phyloP scores from a whole-genome alignment of 2,888 invertebrate species.

The Sphaeridia pumilis region DNA sequence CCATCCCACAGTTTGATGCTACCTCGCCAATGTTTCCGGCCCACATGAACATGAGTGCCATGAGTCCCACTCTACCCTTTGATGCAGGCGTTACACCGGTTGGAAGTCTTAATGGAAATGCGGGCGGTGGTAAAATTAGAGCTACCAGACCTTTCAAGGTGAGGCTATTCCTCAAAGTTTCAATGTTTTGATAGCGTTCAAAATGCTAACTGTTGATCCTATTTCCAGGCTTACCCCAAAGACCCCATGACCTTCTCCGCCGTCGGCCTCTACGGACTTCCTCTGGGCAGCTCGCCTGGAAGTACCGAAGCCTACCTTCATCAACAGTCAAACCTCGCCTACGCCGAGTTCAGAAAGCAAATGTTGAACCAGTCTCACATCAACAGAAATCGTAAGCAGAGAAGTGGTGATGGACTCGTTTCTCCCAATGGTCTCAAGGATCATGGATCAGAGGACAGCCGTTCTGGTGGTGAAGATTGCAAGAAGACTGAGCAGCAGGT shows the following conservation, averaged over 20 bases:
- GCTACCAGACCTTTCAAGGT: constrained; percentile 35
- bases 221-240: constrained; percentile 57
- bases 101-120: constrained; percentile 15
- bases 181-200: too few relatives aligned
- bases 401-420: constrained; percentile 1
- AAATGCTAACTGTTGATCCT: too few relatives aligned
- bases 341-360: constrained; percentile 56
- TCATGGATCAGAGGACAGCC: constrained; percentile 31
- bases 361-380: constrained; percentile 55
- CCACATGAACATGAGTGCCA: constrained; percentile 18
- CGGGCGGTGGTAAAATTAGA: constrained; percentile 19
- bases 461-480: constrained; percentile 26
- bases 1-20: constrained; percentile 17
- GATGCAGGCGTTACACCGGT: constrained; percentile 2
- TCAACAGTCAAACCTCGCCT: constrained; percentile 53
- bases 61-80: constrained; percentile 23
- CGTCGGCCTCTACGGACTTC: constrained; percentile 41
- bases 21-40: constrained; percentile 23
- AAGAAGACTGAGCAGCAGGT: constrained; percentile 34
- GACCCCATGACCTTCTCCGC: constrained; percentile 51
- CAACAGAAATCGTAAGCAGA: constrained; percentile 41
- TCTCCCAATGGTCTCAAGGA: too few relatives aligned
- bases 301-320: constrained; percentile 43
- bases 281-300: constrained; percentile 34
- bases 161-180: too few relatives aligned